phyloP scores from a whole-genome alignment of 2,888 invertebrate genomes.

The Ormyrus rosae region DNA sequence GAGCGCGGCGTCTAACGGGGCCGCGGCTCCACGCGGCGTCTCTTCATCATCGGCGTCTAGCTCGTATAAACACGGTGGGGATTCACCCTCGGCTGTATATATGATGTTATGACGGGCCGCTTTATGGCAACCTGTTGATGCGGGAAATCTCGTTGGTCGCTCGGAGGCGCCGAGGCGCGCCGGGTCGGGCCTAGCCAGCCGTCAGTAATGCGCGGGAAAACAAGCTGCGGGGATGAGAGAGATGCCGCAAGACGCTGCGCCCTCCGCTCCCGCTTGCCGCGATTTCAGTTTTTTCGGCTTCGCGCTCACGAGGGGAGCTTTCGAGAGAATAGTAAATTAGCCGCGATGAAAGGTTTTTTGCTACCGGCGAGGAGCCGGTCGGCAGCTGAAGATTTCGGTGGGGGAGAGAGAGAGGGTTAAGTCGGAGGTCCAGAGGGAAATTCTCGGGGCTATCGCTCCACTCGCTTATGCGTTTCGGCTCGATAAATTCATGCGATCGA shows the following conservation, averaged over 20 bases:
- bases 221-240: not conserved
- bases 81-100: conserved; percentile 41
- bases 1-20: conserved; percentile 35
- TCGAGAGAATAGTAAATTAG: too few species aligned
- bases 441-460: conserved; percentile 5
- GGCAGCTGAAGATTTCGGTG: too few species aligned
- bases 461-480: conserved; percentile 20
- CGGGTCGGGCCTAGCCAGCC: conserved; percentile 18
- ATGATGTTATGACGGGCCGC: conserved; percentile 55
- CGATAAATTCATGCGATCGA: conserved; percentile 54
- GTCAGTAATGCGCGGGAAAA: conserved; percentile 40
- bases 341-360: too few species aligned
- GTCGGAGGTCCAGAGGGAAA: conserved; percentile 22
- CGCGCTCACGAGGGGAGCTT: too few species aligned
- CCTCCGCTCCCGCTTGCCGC: too few species aligned
- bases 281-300: too few species aligned
- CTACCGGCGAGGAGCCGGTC: not conserved
- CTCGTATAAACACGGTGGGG: conserved; percentile 5
- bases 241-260: not conserved
- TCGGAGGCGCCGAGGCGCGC: not conserved
- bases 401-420: too few species aligned
- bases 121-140: conserved; percentile 60
- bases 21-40: not conserved
- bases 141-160: conserved; percentile 51
- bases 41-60: conserved; percentile 30